Evolutionary conservation across 2,113 vertebrate genomes (phyloP), one percentile per base, ranked within the genome.

Genomic region (Meles meles): DNA sequence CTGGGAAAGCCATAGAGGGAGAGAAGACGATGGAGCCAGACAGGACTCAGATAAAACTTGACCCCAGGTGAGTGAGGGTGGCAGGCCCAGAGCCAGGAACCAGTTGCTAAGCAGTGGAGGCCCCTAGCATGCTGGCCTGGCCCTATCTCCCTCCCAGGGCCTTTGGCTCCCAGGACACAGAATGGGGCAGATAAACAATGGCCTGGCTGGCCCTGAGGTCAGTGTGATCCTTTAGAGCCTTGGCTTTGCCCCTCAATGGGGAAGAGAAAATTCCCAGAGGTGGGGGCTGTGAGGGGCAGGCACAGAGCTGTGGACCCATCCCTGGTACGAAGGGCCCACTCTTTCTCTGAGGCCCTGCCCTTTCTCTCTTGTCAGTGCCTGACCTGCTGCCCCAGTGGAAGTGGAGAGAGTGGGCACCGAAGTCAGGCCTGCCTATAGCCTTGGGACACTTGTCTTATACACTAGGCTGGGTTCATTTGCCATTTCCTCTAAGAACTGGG

Each of bases 51-150:
- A 90, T 97, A 88, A 96, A 93, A 34, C 95, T 96, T 34, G 96
- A 98, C 81, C 97, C 96, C 84, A 97, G 98, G 98, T 98, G 79
- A 98, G 97, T 57, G 39, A 83, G 15, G 37, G 63, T 21, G 0
- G 37, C 37, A 23, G 39, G 86, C 42, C 63, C 67, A 65, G 57
- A 69, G 72, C 59, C 37, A 39, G 47, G 47, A 88, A 77, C 49
- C 81, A 7, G 84, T 65, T 92, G 72, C 87, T 87, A 83, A 67
- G 94, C 61, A 57, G n/a, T 29, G 3, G 67, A 3, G 6, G 34
- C 49, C 31, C 15, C 79, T 37, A 7, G 63, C 7, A 0, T 49
- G 6, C 82, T 23, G 61, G 31, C 69, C 72, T 29, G 77, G 8
- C 44, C 23, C 49, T 59, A 1, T 55, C 27, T 61, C 18, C 10